phyloP scores from a whole-genome alignment of 1,140 invertebrate species.

The Papilio glaucus region DNA sequence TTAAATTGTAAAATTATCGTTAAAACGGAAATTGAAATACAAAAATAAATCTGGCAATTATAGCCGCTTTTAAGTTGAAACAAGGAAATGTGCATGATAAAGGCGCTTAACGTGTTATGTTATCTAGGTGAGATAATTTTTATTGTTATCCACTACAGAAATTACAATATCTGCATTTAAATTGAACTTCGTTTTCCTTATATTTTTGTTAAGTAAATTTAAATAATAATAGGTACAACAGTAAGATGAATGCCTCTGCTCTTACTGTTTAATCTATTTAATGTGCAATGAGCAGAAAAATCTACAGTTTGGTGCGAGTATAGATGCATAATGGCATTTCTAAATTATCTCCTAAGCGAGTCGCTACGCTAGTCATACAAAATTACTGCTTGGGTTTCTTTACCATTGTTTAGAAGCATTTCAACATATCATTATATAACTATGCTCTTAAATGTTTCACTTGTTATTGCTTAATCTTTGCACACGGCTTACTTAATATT shows the following conservation, averaged over 20 bases:
- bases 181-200: constrained; percentile 11
- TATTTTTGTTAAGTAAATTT: background rate
- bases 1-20: background rate
- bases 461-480: constrained; percentile 5
- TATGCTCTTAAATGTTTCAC: background rate
- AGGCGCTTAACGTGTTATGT: constrained; percentile 8
- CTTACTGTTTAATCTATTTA: no score
- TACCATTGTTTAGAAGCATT: constrained; percentile 22
- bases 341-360: constrained; percentile 26
- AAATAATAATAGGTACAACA: background rate
- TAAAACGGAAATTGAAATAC: background rate
- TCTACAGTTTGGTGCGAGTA: constrained; percentile 5
- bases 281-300: no score
- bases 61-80: constrained; percentile 34
- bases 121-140: constrained; percentile 28
- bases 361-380: constrained; percentile 51
- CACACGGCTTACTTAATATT: constrained; percentile 10
- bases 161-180: constrained; percentile 2
- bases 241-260: no score
- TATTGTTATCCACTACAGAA: constrained; percentile 21
- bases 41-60: constrained; percentile 25
- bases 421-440: constrained; percentile 22
- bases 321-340: constrained; percentile 5
- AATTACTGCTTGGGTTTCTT: constrained; percentile 40
- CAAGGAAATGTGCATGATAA: constrained; percentile 41